Conservation (phyloP, 2,113 vertebrate genomes). For the Rutilus rutilus region DNA sequence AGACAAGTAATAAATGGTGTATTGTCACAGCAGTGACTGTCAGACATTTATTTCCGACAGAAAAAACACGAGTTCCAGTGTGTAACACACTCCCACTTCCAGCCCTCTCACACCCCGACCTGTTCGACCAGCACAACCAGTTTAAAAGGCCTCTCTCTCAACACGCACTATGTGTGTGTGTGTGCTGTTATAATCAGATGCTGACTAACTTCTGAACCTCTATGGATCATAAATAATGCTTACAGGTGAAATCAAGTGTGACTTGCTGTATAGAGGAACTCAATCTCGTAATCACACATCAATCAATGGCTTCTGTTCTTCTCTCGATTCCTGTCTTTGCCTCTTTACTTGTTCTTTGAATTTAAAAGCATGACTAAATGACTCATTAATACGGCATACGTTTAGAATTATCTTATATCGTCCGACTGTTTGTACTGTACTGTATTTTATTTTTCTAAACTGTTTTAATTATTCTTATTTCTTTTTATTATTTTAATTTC, state of each 20-base stretch:
- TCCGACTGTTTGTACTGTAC: too few relatives aligned
- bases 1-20: background rate
- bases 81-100: constrained; percentile 41
- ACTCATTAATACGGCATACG: background rate
- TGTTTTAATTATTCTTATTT: too few relatives aligned
- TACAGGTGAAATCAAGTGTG: background rate
- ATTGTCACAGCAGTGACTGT: background rate
- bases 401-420: background rate
- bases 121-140: constrained; percentile 47
- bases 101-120: constrained; percentile 15
- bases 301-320: background rate
- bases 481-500: too few relatives aligned
- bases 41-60: background rate
- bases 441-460: too few relatives aligned
- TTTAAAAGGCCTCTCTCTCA: constrained; percentile 5
- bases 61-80: constrained; percentile 1
- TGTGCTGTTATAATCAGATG: constrained; percentile 1
- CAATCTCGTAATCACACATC: background rate
- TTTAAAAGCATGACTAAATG: background rate
- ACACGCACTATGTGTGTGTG: background rate
- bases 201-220: background rate
- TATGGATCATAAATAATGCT: background rate
- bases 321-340: too few relatives aligned
- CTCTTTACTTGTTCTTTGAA: background rate
- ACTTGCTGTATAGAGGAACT: background rate